Conservation (phyloP, 2,113 vertebrate species). For the Hemibagrus wyckioides region DNA sequence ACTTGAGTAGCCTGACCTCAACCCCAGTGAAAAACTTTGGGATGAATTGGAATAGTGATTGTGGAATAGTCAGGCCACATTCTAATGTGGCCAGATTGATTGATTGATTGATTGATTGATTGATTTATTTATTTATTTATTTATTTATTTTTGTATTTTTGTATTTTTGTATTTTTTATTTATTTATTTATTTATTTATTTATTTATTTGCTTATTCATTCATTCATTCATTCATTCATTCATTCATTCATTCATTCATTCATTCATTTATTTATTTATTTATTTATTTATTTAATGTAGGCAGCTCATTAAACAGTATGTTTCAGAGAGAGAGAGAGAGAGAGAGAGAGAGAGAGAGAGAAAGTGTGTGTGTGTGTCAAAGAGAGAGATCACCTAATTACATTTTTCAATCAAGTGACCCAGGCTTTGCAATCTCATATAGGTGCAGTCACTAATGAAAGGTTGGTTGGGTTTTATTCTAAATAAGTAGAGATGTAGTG, state of each 20-base stretch:
- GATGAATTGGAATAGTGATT: too few species aligned
- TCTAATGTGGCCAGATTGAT: too few species aligned
- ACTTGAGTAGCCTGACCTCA: not conserved
- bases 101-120: not conserved
- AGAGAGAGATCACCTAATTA: not conserved
- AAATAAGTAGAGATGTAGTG: constrained; percentile 4
- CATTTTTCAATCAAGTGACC: constrained; percentile 14
- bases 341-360: not conserved
- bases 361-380: not conserved
- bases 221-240: too few species aligned
- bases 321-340: not conserved
- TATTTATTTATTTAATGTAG: not conserved
- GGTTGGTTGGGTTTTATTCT: constrained; percentile 8
- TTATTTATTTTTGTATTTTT: not conserved
- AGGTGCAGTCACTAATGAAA: not conserved
- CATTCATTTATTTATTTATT: not conserved
- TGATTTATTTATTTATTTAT: not conserved
- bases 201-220: too few species aligned
- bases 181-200: not conserved
- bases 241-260: not conserved
- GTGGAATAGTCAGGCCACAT: too few species aligned
- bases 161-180: too few species aligned
- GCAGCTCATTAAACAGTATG: not conserved
- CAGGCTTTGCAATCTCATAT: not conserved
- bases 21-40: too few species aligned